Percentiles rank a stretch among this genome's conserved stretches.
Conservation (phyloP, 2,888 invertebrate genomes). For the Craniophora ligustri region DNA sequence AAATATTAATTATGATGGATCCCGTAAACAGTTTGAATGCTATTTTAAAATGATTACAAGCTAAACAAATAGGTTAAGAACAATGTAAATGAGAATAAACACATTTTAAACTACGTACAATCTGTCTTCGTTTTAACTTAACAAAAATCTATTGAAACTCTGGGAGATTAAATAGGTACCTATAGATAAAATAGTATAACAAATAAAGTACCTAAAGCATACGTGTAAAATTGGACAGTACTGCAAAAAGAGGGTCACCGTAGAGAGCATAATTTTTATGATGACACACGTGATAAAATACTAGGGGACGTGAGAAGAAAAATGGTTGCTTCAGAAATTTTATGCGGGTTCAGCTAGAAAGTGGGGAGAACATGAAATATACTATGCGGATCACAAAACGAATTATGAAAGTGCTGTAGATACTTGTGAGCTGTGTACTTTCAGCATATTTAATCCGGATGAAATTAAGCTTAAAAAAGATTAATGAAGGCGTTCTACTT, state of each 20-base stretch:
- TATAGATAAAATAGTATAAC: background rate
- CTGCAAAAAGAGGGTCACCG: slow-evolving; percentile 1
- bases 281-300: background rate
- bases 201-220: background rate
- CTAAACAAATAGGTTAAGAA: too few species aligned
- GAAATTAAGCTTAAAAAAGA: too few species aligned
- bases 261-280: background rate
- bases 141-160: background rate
- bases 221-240: background rate
- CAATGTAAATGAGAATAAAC: background rate
- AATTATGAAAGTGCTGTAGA: too few species aligned
- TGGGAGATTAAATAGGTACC: background rate
- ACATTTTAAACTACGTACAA: background rate
- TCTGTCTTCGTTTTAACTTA: background rate
- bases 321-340: background rate
- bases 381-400: too few species aligned
- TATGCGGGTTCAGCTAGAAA: background rate
- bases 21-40: too few species aligned
- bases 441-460: too few species aligned
- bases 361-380: background rate
- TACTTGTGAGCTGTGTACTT: too few species aligned
- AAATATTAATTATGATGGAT: too few species aligned
- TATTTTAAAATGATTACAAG: too few species aligned
- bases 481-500: too few species aligned
- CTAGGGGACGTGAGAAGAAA: background rate